Evolutionary conservation across 1,140 invertebrate genomes (phyloP).

Genomic region (Sinonovacula constricta): DNA sequence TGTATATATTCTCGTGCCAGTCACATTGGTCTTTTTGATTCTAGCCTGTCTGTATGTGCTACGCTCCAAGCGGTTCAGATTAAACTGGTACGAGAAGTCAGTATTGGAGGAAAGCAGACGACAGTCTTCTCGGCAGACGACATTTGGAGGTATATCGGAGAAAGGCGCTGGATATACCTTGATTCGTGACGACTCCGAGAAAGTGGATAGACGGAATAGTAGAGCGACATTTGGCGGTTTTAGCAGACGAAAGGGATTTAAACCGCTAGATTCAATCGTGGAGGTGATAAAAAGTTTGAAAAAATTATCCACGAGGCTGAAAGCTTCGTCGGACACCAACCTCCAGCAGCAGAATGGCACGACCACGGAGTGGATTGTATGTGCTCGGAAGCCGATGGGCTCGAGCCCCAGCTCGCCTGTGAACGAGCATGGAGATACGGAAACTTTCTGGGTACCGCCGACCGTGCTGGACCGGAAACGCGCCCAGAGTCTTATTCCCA

Average conservation of each 20-base stretch:
- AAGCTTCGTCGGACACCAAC: conserved; percentile 12
- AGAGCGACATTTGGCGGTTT: not conserved
- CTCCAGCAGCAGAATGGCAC: not conserved
- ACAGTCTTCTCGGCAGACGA: not conserved
- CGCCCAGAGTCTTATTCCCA: conserved; percentile 44
- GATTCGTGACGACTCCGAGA: not conserved
- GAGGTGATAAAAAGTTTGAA: conserved; percentile 42
- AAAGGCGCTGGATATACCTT: conserved; percentile 8
- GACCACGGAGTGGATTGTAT: conserved; percentile 45
- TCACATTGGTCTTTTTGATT: conserved; percentile 49
- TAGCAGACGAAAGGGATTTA: not conserved
- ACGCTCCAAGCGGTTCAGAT: conserved; percentile 62
- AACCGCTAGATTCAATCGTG: conserved; percentile 14
- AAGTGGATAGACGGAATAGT: not conserved
- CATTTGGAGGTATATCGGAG: not conserved
- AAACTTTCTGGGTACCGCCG: conserved; percentile 48
- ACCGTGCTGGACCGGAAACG: conserved; percentile 37
- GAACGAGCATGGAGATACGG: conserved; percentile 11
- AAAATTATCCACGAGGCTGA: conserved; percentile 29
- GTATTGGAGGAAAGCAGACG: conserved; percentile 55
- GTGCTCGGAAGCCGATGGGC: conserved; percentile 40
- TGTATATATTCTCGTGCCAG: conserved; percentile 57
- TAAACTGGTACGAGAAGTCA: conserved; percentile 68
- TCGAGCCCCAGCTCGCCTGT: conserved; percentile 42
- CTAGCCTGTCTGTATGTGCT: conserved; percentile 56